phyloP scores from a whole-genome alignment of 2,888 invertebrate genomes.

The Ophion costatus region DNA sequence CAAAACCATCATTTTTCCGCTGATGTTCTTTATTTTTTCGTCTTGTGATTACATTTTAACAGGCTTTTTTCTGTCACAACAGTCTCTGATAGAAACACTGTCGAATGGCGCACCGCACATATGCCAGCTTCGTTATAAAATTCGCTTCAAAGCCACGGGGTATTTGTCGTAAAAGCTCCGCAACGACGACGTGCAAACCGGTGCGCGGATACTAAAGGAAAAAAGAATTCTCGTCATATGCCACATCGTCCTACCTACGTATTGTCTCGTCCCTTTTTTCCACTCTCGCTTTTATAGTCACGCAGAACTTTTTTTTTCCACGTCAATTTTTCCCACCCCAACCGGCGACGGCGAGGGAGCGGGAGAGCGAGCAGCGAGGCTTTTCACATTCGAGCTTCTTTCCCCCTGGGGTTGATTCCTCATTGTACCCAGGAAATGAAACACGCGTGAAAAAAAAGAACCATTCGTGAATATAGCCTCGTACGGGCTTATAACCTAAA shows the following conservation, averaged over 20 bases:
- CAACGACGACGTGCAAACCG: slow-evolving; percentile 33
- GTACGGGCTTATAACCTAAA: neutral
- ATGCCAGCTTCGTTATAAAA: slow-evolving; percentile 17
- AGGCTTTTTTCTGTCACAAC: slow-evolving; percentile 9
- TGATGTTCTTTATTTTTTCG: neutral
- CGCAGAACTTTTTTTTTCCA: slow-evolving; percentile 52
- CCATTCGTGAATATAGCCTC: slow-evolving; percentile 18
- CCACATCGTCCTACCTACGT: slow-evolving; percentile 28
- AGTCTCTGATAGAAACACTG: slow-evolving; percentile 15
- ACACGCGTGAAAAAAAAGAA: slow-evolving; percentile 21
- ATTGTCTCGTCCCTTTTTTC: slow-evolving; percentile 29
- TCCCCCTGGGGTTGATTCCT: slow-evolving; percentile 60
- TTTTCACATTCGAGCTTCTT: slow-evolving; percentile 26
- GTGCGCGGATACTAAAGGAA: slow-evolving; percentile 25
- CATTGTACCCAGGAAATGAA: slow-evolving; percentile 32
- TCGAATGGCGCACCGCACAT: slow-evolving; percentile 17
- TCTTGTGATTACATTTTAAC: neutral
- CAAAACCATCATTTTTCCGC: neutral
- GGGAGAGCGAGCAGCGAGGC: slow-evolving; percentile 19
- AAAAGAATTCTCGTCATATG: slow-evolving; percentile 35
- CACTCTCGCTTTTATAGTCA: slow-evolving; percentile 28
- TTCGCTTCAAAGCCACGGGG: slow-evolving; percentile 17
- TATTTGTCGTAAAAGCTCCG: slow-evolving; percentile 30
- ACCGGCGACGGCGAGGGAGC: slow-evolving; percentile 18
- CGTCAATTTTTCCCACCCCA: slow-evolving; percentile 58